Base-by-base conservation (phyloP, 1,140 invertebrate species). In the Drosophila parvula region DNA sequence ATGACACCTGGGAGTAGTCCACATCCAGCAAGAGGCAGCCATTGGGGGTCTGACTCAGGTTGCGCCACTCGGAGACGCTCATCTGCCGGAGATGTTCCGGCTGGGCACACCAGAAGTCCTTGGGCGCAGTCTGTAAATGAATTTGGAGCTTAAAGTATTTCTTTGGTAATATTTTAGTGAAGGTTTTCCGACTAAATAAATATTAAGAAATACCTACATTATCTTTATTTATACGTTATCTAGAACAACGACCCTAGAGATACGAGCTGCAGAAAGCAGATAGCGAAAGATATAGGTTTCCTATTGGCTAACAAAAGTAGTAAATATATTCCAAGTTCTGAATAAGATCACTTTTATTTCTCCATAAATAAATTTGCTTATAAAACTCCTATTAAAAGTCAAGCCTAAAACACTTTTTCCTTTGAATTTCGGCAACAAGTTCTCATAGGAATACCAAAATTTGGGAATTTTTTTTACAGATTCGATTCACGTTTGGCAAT, bases 51-150 rank as follows among this genome's bases (percentile, higher is more conserved):
- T 95, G 94, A 38, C 93, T 95, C 55, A 94, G 93, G 75, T 95
- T 95, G 16, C 92, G 94, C 95, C 95, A 95, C 28, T 89, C 67
- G 1, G 89, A 75, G 12, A 93, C 53, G 12, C 92, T 81, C 22
- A 95, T 82, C 32, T 91, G 79, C 14, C 85, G 84, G n/a, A 94
- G 92, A 61, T 93, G 91, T 5, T 90, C 92, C 4, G 95, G 94
- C 43, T 92, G 79, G 10, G 93, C 92, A 81, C 95, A 96, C 95
- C 95, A 95, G 78, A 93, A 94, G 11, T 94, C 93, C 60, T 93
- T 93, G 28, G 92, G 85, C 58, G 93, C 93, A 36, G 93, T 94
- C 93, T 95, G 92, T 10, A 60, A 60, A 32, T 22, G 18, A 44
- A 5, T 22, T 45, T 3, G 7, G 2, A 6, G 5, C 2, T 18